phyloP scores from a whole-genome alignment of 2,113 vertebrate genomes.

The Xiphophorus hellerii region DNA sequence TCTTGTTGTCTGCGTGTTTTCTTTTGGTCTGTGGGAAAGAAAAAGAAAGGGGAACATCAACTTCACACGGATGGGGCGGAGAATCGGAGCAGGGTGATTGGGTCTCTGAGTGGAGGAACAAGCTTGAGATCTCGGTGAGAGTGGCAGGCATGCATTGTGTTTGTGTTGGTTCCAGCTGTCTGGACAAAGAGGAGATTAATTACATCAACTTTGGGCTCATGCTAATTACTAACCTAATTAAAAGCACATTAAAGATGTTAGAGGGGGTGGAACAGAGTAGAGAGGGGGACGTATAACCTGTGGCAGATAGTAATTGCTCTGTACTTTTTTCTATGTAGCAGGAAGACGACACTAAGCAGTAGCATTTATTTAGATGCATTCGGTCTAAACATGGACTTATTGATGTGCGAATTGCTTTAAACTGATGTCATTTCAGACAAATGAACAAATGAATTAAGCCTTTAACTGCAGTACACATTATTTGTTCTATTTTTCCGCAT shows the following conservation, averaged over 20 bases:
- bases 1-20: conserved; percentile 5
- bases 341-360: background rate
- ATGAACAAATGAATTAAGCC: no score
- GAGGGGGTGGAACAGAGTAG: conserved; percentile 23
- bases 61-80: conserved; percentile 34
- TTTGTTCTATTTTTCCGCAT: no score
- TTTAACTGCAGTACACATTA: no score
- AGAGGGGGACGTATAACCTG: conserved; percentile 24
- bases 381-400: background rate
- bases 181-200: conserved; percentile 64
- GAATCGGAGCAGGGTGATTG: conserved; percentile 65
- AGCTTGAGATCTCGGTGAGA: conserved; percentile 43
- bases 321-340: background rate
- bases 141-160: conserved; percentile 52
- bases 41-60: background rate
- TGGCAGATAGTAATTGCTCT: conserved; percentile 1
- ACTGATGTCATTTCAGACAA: no score
- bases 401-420: background rate
- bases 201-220: conserved; percentile 64
- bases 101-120: conserved; percentile 53
- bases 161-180: conserved; percentile 57
- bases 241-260: conserved; percentile 35
- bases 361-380: background rate
- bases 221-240: conserved; percentile 73
- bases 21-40: conserved; percentile 15